Evolutionary conservation across 2,113 vertebrate genomes (phyloP), one percentile per base, ranked within the genome.

Genomic region (Scomber colias): DNA sequence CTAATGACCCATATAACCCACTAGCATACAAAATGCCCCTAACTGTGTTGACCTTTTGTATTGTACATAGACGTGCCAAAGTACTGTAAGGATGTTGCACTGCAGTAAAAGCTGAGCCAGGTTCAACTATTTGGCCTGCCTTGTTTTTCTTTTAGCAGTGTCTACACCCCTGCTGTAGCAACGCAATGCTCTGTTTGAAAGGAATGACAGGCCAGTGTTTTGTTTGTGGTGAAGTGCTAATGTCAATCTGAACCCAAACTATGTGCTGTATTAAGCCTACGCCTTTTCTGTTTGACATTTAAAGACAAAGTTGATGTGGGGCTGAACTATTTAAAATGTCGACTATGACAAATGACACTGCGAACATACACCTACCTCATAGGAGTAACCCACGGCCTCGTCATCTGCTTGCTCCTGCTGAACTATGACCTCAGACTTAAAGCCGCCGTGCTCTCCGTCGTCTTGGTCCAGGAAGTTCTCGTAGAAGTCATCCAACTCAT

Each of bases 401-500:
- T 97, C 97, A 71, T 97, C 97, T 85, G 92, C 95, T 93, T 96
- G 97, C 93, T 98, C 97, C 90, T 95, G 97, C 45, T 99, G 97
- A 92, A 95, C 95, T 88, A 98, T 97, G 86, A 95, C 95, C 88
- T 97, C 96, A 92, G 98, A 97, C 85, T 95, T 95, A 96, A 99
- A 98, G 93, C 96, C 97, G 82, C 94, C 94, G 87, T 94, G 93
- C 90, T 97, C 97, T 88, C 96, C 95, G 81, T 98, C 90, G 21
- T 94, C 97, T 74, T 95, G 94, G 92, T 98, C 97, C 96, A 99
- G 94, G 93, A 99, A 96, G 95, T 97, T 99, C 91, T 99, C 97
- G 68, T 96, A 97, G 94, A 97, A 96, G 89, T 99, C 98, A 90
- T 98, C 97, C 94, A 99, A 94, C 91, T 99, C 98, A 94, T 99